Conservation (phyloP, 2,888 invertebrate species). For the Sinohyriopsis cumingii region DNA sequence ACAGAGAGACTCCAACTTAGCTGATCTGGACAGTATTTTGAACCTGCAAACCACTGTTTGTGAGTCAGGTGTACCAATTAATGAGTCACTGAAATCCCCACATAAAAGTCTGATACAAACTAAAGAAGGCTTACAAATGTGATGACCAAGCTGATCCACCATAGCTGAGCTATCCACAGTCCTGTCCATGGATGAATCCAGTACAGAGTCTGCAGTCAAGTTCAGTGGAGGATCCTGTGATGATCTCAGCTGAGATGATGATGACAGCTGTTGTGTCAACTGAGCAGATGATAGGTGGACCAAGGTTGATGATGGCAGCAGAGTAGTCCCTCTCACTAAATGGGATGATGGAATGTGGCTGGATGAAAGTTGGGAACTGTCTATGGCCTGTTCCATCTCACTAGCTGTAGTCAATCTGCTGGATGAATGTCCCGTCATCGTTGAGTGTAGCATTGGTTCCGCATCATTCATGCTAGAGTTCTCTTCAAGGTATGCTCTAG, state of each 20-base stretch:
- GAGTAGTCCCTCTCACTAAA: neutral
- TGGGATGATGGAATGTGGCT: neutral
- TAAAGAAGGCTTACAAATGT: neutral
- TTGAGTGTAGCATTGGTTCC: constrained; percentile 26
- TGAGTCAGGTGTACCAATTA: constrained; percentile 8
- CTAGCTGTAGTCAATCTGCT: constrained; percentile 13
- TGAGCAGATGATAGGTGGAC: neutral
- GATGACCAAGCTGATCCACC: constrained; percentile 14
- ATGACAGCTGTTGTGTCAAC: neutral
- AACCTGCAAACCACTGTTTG: neutral
- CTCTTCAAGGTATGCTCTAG: constrained; percentile 6
- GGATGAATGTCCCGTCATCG: constrained; percentile 13
- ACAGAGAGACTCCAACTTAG: no score
- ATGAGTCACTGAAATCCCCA: neutral
- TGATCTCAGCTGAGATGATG: constrained; percentile 5
- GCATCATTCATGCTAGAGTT: constrained; percentile 31
- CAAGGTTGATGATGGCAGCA: neutral
- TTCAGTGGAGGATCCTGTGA: constrained; percentile 9
- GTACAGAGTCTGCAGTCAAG: constrained; percentile 14
- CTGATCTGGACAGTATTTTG: no score
- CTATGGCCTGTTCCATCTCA: constrained; percentile 6
- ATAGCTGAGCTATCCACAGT: constrained; percentile 24
- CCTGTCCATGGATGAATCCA: constrained; percentile 20
- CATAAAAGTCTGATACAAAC: neutral
- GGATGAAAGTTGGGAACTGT: constrained; percentile 4